Evolutionary conservation across 2,797 vertebrate genomes (phyloP), one percentile per base, ranked within the genome.

Genomic region (Parotocinclus haroldoi): DNA sequence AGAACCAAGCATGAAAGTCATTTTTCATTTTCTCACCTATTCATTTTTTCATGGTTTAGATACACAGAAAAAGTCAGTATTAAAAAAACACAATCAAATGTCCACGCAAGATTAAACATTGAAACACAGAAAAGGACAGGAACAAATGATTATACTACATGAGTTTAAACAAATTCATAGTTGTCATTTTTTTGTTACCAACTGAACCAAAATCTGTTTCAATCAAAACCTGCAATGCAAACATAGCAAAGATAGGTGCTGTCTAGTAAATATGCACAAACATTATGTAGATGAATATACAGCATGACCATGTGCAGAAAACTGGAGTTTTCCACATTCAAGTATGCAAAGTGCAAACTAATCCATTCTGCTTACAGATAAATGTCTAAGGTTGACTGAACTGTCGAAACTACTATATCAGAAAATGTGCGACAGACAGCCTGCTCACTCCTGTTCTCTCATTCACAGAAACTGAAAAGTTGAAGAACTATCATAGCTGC

Each of bases 351-450:
- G 18, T 58, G 12, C 7, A 39, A 45, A 40, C 16, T 53, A 65
- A 18, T 63, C 27, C 56, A 50, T 19, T 48, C 3, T 59, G 16
- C 7, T 38, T 59, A 59, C 1, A 39, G 48, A 65, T 64, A 63
- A 58, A 63, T 51, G 59, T 53, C 39, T 18, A 39, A 69, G 59
- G n/a, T n/a, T n/a, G n/a, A n/a, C n/a, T n/a, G n/a, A n/a, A n/a
- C n/a, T n/a, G n/a, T n/a, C n/a, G n/a, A n/a, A n/a, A 66, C 61
- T 53, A 39, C 4, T 46, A 64, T 58, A 48, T 37, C 64, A 46
- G 60, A 71, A 53, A 48, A 59, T 5, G 9, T 40, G 19, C n/a
- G 18, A 45, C 16, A 64, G 42, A 40, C 12, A 46, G 42, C 55
- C n/a, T 27, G 16, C 17, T 59, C 13, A 13, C 13, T 12, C 10